These are phyloP conservation scores for Drosophila ochracea DNA, from an alignment of 2,888 invertebrate species.

Conservation along the genomic window DNA sequence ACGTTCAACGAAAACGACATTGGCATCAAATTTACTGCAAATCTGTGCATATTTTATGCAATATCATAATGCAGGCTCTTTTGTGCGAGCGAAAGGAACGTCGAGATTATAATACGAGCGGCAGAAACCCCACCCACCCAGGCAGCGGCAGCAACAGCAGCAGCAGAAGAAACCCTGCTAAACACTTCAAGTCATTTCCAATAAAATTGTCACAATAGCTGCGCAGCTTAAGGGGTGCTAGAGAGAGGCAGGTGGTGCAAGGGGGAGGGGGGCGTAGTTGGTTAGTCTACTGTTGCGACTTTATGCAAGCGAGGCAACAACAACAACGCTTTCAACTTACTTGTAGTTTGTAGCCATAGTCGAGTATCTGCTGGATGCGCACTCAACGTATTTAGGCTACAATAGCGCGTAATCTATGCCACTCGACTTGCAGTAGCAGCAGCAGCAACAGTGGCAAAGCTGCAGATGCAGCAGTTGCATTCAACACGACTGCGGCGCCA, in stretches of 20 bases:
- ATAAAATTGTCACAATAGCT: slow-evolving; percentile 66
- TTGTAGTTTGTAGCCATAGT: slow-evolving; percentile 28
- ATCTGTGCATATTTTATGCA: slow-evolving; percentile 28
- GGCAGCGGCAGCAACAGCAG: slow-evolving; percentile 4
- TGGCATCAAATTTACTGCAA: slow-evolving; percentile 39
- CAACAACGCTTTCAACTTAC: slow-evolving; percentile 13
- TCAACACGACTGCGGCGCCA: slow-evolving; percentile 15
- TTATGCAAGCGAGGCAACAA: slow-evolving; percentile 20
- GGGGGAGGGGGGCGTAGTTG: neutral
- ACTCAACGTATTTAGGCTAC: slow-evolving; percentile 63
- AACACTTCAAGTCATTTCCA: slow-evolving; percentile 49
- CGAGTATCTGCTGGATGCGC: slow-evolving; percentile 44
- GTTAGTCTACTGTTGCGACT: slow-evolving; percentile 26
- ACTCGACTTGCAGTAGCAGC: slow-evolving; percentile 50
- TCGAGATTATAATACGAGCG: slow-evolving; percentile 18
- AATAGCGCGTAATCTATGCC: slow-evolving; percentile 70
- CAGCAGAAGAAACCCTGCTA: slow-evolving; percentile 18
- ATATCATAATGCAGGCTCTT: slow-evolving; percentile 33
- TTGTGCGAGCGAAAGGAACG: slow-evolving; percentile 19
- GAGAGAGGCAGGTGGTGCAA: neutral
- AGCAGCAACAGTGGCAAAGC: slow-evolving; percentile 4
- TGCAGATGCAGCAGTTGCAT: slow-evolving; percentile 5
- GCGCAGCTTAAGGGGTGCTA: neutral
- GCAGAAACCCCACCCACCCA: slow-evolving; percentile 1
- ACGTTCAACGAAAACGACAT: slow-evolving; percentile 29